These are phyloP conservation scores for Xestia ashworthii DNA, from an alignment of 2,888 invertebrate species.

Conservation along the genomic window DNA sequence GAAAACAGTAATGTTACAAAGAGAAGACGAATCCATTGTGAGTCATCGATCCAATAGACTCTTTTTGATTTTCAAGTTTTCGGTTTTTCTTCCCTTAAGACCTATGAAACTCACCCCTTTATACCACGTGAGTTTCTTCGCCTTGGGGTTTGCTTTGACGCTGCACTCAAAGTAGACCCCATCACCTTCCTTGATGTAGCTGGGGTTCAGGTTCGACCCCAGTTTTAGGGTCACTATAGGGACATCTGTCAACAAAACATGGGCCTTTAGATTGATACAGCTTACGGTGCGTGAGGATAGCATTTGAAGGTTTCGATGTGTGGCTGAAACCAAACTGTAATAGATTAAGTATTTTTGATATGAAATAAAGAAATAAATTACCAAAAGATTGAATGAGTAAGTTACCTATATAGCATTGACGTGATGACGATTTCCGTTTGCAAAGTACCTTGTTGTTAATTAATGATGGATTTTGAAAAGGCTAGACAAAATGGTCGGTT, in stretches of 20 bases:
- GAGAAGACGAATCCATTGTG: background rate
- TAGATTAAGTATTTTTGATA: too few species aligned
- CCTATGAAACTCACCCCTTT: slow-evolving; percentile 90
- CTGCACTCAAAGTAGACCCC: slow-evolving; percentile 98
- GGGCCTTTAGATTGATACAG: background rate
- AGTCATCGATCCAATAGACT: background rate
- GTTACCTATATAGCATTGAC: too few species aligned
- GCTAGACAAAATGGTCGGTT: background rate
- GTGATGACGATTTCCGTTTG: too few species aligned
- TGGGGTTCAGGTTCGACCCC: slow-evolving; percentile 95
- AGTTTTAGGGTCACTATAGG: slow-evolving; percentile 95
- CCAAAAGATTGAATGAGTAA: background rate
- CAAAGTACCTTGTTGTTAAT: background rate
- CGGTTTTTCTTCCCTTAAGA: background rate
- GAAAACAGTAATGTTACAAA: background rate
- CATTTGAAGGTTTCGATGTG: too few species aligned
- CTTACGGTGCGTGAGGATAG: too few species aligned
- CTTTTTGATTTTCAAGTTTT: too few species aligned
- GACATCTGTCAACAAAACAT: slow-evolving; percentile 91
- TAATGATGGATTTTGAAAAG: background rate
- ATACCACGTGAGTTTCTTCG: slow-evolving; percentile 95
- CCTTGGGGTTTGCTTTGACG: slow-evolving; percentile 96
- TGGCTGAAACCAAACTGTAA: too few species aligned
- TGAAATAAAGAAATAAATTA: too few species aligned
- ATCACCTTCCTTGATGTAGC: slow-evolving; percentile 95